These are phyloP conservation scores for Catharus bicknelli DNA, from an alignment of 2,113 vertebrate species.

Conservation along the genomic window DNA sequence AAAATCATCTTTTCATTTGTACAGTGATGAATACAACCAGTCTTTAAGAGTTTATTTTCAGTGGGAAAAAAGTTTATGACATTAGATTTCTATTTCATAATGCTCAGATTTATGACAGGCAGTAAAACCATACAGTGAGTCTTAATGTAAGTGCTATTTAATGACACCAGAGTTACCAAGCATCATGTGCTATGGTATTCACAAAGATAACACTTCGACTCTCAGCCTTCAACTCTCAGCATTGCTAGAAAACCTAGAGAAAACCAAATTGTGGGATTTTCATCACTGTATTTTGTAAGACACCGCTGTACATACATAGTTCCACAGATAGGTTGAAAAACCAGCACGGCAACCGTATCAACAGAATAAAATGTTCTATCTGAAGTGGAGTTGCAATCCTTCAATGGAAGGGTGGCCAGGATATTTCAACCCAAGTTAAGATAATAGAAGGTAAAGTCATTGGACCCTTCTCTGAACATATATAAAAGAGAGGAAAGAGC, in stretches of 20 bases:
- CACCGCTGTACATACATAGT: neutral
- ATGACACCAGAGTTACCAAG: neutral
- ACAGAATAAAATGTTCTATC: neutral
- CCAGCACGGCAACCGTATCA: accelerated
- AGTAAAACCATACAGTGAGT: neutral
- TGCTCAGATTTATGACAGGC: neutral
- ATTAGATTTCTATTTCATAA: neutral
- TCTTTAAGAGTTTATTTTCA: neutral
- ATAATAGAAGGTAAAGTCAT: neutral
- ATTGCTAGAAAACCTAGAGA: neutral
- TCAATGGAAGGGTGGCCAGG: neutral
- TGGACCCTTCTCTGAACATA: neutral
- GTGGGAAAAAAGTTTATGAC: neutral
- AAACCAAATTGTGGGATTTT: neutral
- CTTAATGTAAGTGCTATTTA: neutral
- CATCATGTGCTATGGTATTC: accelerated
- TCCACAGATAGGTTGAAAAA: neutral
- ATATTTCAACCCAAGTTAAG: neutral
- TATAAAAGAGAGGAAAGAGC: neutral
- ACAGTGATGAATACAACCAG: neutral
- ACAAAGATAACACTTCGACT: neutral
- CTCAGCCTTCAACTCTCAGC: neutral
- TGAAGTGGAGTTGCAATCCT: accelerated
- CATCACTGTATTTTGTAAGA: neutral
- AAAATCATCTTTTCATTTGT: neutral